Base-by-base conservation (phyloP, 37 sponge, comb jelly and placozoan species). In the Theonella swinhoei region DNA sequence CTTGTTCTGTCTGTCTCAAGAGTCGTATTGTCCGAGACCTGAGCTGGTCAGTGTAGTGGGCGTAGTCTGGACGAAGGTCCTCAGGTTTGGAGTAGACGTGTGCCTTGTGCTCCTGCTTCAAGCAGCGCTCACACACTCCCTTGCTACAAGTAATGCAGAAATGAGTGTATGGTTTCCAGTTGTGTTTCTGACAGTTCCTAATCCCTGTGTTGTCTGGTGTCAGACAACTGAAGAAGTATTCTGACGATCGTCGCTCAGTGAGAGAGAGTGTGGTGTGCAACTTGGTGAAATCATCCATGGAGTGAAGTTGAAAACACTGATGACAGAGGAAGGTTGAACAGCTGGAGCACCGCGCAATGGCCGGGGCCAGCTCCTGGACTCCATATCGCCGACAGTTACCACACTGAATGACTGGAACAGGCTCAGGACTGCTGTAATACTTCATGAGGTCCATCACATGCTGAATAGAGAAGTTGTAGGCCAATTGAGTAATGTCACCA, bases 381-480 rank as follows among this genome's bases (percentile, higher is more conserved):
- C 87, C 87, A 63, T 78, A 64, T 0, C 76, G 76, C 32, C 87
- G 78, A 79, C 87, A 86, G 68, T 63, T 71, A 1, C 87, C 79
- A 41, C 87, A 86, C 40, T 63, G 71, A 4, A 86, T 80, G 19
- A 86, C 68, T 0, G 87, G 87, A 8, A 86, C 73, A 3, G 87
- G 80, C 39, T 86, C 87, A 42, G 80, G 63, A 37, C 87, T 86
- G 73, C 74, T 86, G 78, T 77, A 85, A 62, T 78, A 86, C n/a
- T 40, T 42, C 87, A 86, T 86, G 72, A 86, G 63, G 64, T 86
- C 87, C 73, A 86, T 79, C 7, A 86, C 39, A 40, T 86, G 87
- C 74, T 86, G 87, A 0, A 86, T 60, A 63, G 71, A 86, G 74
- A 86, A 86, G 74, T 86, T 86, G 73, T 79, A 79, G 28, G 40